phyloP scores from a whole-genome alignment of 2,888 invertebrate species.

The Eucera pruinosa region DNA sequence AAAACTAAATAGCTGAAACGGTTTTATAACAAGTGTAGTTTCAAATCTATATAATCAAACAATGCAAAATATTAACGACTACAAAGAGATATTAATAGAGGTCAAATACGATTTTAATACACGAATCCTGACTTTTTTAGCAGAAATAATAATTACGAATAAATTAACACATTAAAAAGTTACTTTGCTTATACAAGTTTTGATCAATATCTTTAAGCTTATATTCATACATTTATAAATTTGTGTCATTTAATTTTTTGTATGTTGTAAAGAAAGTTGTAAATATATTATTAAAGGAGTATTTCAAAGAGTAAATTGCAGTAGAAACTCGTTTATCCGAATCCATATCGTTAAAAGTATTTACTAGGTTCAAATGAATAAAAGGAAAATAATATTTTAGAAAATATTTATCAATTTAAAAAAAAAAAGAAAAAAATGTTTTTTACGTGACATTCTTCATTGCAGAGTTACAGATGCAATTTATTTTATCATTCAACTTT shows the following conservation, averaged over 20 bases:
- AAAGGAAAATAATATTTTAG: constrained; percentile 1
- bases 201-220: constrained; percentile 17
- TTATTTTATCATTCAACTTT: constrained; percentile 22
- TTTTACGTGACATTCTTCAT: neutral
- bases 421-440: neutral
- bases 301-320: constrained; percentile 30
- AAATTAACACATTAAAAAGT: constrained; percentile 18
- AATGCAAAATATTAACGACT: constrained; percentile 10
- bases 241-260: constrained; percentile 22
- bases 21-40: constrained; percentile 36
- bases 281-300: constrained; percentile 30
- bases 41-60: constrained; percentile 21
- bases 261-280: constrained; percentile 29
- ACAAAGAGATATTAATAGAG: constrained; percentile 15
- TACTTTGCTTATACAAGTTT: constrained; percentile 16
- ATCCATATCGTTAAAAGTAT: constrained; percentile 8
- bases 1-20: constrained; percentile 52
- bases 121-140: constrained; percentile 10
- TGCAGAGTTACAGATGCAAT: constrained; percentile 1
- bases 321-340: constrained; percentile 52
- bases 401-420: constrained; percentile 1
- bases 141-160: constrained; percentile 20
- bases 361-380: neutral
- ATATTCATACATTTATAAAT: constrained; percentile 32
- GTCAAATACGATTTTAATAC: constrained; percentile 4